Conservation (phyloP, 2,888 invertebrate species). For the Meiosimyza decipiens region DNA sequence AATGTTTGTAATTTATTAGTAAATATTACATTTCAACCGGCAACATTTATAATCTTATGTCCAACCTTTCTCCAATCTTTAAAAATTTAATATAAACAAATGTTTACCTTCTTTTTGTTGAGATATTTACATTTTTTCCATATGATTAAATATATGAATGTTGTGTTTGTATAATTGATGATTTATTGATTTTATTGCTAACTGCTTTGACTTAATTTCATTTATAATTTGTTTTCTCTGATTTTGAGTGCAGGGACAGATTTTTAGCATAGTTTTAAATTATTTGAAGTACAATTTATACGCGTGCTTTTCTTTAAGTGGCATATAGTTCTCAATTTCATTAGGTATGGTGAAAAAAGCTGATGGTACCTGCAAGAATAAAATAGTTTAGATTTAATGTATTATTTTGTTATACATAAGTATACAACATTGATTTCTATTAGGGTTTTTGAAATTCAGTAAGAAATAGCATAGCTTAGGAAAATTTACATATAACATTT, state of each 20-base stretch:
- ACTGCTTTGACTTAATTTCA: slow-evolving; percentile 2
- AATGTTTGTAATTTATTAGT: not conserved
- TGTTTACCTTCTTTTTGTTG: not conserved
- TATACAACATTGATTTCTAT: too few relatives aligned
- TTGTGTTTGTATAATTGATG: not conserved
- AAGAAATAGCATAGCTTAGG: too few relatives aligned
- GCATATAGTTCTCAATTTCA: slow-evolving; percentile 75
- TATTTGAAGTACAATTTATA: slow-evolving; percentile 66
- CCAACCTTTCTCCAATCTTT: too few relatives aligned
- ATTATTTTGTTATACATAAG: too few relatives aligned
- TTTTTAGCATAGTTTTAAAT: slow-evolving; percentile 18
- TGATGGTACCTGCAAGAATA: slow-evolving; percentile 69
- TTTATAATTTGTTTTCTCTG: slow-evolving; percentile 3
- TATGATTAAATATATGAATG: not conserved
- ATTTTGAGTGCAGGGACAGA: not conserved
- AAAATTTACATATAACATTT: too few relatives aligned
- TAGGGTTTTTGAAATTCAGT: too few relatives aligned
- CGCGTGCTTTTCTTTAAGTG: slow-evolving; percentile 68
- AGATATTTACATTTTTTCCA: not conserved
- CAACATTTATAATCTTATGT: too few relatives aligned
- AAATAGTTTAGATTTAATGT: not conserved
- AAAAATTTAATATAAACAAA: not conserved
- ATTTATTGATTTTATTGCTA: not conserved
- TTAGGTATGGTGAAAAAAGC: slow-evolving; percentile 75
- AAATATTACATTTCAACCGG: too few relatives aligned